Conservation (phyloP, 2,888 invertebrate species). For the Periphyllus acericola region DNA sequence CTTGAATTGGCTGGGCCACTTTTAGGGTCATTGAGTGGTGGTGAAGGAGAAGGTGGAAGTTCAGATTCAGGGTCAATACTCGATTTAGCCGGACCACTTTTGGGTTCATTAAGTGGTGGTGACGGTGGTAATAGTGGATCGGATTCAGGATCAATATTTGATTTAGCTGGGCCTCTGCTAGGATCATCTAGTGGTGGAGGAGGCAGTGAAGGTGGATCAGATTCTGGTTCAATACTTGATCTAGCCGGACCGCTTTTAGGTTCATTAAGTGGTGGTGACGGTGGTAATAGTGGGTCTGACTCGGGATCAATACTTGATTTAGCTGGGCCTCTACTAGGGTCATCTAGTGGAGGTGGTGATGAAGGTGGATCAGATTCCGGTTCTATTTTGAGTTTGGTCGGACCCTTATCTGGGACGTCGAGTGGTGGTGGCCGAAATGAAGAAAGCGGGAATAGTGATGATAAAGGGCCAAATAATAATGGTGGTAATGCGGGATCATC, state of each 20-base stretch:
- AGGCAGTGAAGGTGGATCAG: not conserved
- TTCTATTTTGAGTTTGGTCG: not conserved
- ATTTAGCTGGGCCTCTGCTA: not conserved
- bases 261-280: not conserved
- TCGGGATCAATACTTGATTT: constrained; percentile 15
- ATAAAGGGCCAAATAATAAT: no score
- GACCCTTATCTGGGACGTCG: no score
- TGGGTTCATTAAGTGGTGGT: not conserved
- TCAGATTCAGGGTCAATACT: constrained; percentile 40
- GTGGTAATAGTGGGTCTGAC: not conserved
- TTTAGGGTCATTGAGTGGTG: constrained; percentile 31
- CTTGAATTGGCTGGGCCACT: constrained; percentile 4
- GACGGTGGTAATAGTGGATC: not conserved
- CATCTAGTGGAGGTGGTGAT: not conserved
- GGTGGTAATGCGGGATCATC: not conserved
- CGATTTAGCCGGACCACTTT: constrained; percentile 15
- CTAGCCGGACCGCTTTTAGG: not conserved
- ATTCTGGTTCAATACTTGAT: constrained; percentile 53
- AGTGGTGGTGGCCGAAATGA: not conserved
- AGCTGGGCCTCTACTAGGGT: not conserved
- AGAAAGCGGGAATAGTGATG: not conserved
- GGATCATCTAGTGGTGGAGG: constrained; percentile 31
- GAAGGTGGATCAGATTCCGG: constrained; percentile 59
- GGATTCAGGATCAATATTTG: constrained; percentile 10
- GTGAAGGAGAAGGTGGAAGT: not conserved